phyloP scores from a whole-genome alignment of 2,888 invertebrate species.

The Hartigia nigra region DNA sequence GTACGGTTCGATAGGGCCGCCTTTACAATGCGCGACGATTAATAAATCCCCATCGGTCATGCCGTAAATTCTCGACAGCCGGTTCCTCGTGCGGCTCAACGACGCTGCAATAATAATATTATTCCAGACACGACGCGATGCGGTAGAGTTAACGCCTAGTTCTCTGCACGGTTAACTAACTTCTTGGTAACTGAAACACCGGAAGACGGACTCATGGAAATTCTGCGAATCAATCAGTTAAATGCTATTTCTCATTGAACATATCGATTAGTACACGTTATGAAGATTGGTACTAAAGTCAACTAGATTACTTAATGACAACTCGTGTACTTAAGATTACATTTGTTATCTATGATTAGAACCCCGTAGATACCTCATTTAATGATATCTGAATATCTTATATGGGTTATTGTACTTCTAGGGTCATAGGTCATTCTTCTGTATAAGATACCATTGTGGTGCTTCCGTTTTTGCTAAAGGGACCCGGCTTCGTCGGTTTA shows the following conservation, averaged over 20 bases:
- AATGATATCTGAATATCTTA: neutral
- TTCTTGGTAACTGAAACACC: neutral
- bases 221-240: neutral
- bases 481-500: neutral
- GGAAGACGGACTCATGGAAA: neutral
- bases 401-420: neutral
- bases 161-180: neutral
- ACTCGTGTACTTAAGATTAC: neutral
- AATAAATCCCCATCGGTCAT: conserved; percentile 35
- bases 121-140: neutral
- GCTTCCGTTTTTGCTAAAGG: neutral
- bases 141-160: neutral
- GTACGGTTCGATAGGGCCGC: neutral
- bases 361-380: neutral
- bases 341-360: neutral
- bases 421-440: neutral
- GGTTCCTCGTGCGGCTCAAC: neutral
- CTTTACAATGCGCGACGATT: neutral
- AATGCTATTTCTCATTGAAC: neutral
- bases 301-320: neutral
- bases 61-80: neutral
- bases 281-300: neutral
- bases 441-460: neutral
- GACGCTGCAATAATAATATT: neutral
- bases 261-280: neutral